Percentiles rank a stretch among this genome's conserved stretches.
These are phyloP conservation scores for Slavum lentiscoides DNA, from an alignment of 2,888 invertebrate species.

Conservation along the genomic window DNA sequence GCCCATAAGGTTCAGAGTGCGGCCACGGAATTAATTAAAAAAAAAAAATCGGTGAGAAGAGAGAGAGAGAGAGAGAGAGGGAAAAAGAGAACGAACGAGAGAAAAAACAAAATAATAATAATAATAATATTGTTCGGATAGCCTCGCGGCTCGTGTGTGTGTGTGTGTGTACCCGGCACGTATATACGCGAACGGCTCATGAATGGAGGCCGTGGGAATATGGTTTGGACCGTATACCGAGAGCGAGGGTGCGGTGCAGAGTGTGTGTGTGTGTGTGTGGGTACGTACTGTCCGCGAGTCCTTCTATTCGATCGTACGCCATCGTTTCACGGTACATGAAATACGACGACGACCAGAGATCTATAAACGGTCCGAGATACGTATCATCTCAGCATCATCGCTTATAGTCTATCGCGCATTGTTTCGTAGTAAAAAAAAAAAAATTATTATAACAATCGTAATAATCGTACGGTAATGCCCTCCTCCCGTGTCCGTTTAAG, in stretches of 20 bases:
- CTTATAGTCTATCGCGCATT: too few species aligned
- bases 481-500: too few species aligned
- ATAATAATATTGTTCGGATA: constrained; percentile 35
- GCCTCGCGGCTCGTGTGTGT: constrained; percentile 44
- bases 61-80: too few species aligned
- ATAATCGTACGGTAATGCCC: too few species aligned
- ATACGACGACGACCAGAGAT: too few species aligned
- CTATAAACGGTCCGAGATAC: not conserved
- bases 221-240: not conserved
- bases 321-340: too few species aligned
- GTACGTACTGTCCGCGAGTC: constrained; percentile 3
- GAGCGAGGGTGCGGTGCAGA: constrained; percentile 18
- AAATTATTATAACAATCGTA: too few species aligned
- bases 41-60: too few species aligned
- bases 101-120: constrained; percentile 37
- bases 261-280: too few species aligned
- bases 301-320: not conserved
- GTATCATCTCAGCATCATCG: too few species aligned
- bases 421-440: too few species aligned
- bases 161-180: not conserved
- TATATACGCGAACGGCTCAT: not conserved
- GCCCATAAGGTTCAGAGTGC: constrained; percentile 37
- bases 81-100: not conserved
- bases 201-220: constrained; percentile 49
- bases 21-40: constrained; percentile 50